phyloP scores from a whole-genome alignment of 1,140 invertebrate species.

The Dinothrombium tinctorium region DNA sequence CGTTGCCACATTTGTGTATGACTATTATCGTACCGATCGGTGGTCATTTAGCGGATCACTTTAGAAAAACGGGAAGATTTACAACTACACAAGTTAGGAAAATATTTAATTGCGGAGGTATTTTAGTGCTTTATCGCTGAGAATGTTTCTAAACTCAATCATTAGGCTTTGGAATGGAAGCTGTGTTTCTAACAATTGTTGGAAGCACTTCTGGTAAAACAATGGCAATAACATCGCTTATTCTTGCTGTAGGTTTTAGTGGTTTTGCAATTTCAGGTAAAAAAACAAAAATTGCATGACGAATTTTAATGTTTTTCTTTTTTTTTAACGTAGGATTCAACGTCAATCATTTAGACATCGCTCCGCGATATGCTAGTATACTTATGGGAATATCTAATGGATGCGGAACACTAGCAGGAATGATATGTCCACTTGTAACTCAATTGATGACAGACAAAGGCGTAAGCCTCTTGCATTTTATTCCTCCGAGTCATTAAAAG shows the following conservation, averaged over 20 bases:
- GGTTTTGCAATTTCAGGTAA: constrained; percentile 93
- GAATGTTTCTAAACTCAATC: too few species aligned
- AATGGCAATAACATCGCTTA: constrained; percentile 62
- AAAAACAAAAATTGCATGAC: constrained; percentile 4
- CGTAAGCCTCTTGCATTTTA: too few species aligned
- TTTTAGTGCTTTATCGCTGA: too few species aligned
- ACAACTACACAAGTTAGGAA: constrained; percentile 93
- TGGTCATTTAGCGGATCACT: constrained; percentile 78
- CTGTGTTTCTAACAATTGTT: constrained; percentile 82
- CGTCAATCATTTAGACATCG: constrained; percentile 97
- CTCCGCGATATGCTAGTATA: constrained; percentile 92
- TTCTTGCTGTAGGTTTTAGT: constrained; percentile 87
- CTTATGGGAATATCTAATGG: constrained; percentile 98
- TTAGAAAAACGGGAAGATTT: constrained; percentile 66
- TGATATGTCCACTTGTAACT: constrained; percentile 79
- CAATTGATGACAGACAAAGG: constrained; percentile 58
- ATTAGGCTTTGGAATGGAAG: constrained; percentile 85
- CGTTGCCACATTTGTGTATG: constrained; percentile 92
- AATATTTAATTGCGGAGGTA: constrained; percentile 36
- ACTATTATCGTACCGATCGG: constrained; percentile 87
- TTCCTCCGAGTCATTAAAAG: too few species aligned
- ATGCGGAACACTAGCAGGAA: constrained; percentile 85
- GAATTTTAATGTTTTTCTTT: too few species aligned
- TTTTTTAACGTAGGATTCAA: too few species aligned
- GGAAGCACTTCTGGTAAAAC: constrained; percentile 54